Evolutionary conservation across 2,113 vertebrate species (phyloP), one percentile per base, ranked within the genome.

Genomic region (Calyptommatus sinebrachiatus): DNA sequence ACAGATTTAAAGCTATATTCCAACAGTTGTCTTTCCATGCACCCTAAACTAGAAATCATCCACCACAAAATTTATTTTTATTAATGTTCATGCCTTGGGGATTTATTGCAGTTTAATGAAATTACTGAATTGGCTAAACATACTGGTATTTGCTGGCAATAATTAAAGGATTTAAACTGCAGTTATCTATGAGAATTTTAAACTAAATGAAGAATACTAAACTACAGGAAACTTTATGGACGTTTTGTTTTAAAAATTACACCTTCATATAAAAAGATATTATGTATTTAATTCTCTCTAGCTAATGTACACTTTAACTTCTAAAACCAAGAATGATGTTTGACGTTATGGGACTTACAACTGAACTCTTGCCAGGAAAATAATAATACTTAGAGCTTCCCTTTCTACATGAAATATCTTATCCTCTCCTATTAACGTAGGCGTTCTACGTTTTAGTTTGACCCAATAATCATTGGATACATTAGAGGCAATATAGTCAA

Each of bases 1-100:
- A 83, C 29, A 24, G 85, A 85, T 86, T 75, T 73, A 80, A 89
- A 71, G 71, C 57, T 48, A 70, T 83, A 79, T 22, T 61, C 75
- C 62, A 7, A 78, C 71, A 84, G 77, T 80, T 41, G 28, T 81
- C 73, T 73, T 26, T 31, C 22, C 53, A 81, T 61, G 81, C 62
- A 77, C 71, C n/a, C 73, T 50, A 62, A 81, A 83, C 78, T 84
- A 46, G 7, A 67, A 76, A 88, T 29, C 67, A 81, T 65, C 45
- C 71, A 46, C 69, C 87, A 70, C 22, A 53, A 0, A 9, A 11
- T 81, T 80, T 82, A 83, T 22, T 3, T 66, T 18, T 2, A 66
- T 16, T 77, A 63, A 21, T 28, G 24, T 9, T 69, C 61, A 26
- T 84, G 74, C 63, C 20, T 29, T 82, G 80, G 22, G 71, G 57